Conservation (phyloP, 1,140 invertebrate genomes). For the Centruroides sculpturatus region DNA sequence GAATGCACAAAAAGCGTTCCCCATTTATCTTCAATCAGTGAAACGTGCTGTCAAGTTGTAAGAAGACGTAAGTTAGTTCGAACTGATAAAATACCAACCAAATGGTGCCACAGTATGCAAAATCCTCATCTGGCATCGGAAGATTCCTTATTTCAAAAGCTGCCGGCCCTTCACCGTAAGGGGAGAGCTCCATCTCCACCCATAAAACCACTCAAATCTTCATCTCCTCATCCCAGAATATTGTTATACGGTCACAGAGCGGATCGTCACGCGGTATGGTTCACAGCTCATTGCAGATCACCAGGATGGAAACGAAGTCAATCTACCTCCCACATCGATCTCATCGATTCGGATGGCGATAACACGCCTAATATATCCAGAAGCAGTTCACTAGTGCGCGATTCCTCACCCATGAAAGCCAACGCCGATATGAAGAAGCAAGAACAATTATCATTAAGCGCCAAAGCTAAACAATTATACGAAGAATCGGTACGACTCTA, state of each 20-base stretch:
- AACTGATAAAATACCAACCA: background rate
- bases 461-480: conserved; percentile 28
- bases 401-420: background rate
- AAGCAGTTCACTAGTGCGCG: conserved; percentile 27
- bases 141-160: conserved; percentile 25
- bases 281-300: conserved; percentile 17
- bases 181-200: conserved; percentile 20
- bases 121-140: conserved; percentile 22
- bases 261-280: conserved; percentile 19
- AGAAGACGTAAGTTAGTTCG: background rate
- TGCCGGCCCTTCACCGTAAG: conserved; percentile 16
- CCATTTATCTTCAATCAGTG: conserved; percentile 1
- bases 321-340: conserved; percentile 28
- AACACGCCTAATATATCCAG: conserved; percentile 37
- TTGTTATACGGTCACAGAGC: background rate
- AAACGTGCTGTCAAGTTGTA: conserved; percentile 14
- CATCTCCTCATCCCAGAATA: background rate
- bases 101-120: background rate
- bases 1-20: conserved; percentile 36
- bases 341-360: conserved; percentile 31
- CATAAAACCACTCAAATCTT: background rate
- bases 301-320: conserved; percentile 16
- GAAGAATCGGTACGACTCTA: conserved; percentile 31
- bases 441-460: conserved; percentile 26
- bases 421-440: conserved; percentile 22